phyloP scores from a whole-genome alignment of 2,113 vertebrate genomes.

The Sakesphorus luctuosus region DNA sequence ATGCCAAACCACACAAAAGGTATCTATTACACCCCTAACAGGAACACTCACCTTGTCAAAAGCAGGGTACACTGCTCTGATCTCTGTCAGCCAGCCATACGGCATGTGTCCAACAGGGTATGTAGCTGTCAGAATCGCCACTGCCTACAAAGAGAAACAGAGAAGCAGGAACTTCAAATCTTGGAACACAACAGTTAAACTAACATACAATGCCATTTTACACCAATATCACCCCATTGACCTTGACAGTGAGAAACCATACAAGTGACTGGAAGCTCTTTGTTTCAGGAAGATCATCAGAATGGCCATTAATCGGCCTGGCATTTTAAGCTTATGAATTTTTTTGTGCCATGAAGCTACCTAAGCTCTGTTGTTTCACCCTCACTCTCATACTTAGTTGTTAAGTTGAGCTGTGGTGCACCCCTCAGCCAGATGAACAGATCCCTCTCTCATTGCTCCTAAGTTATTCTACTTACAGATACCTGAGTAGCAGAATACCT shows the following conservation, averaged over 20 bases:
- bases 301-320: background rate
- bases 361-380: background rate
- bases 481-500: background rate
- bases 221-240: background rate
- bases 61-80: slow-evolving; percentile 94
- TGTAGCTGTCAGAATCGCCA: slow-evolving; percentile 95
- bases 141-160: slow-evolving; percentile 81
- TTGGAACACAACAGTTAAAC: background rate
- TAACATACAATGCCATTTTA: background rate
- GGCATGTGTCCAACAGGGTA: slow-evolving; percentile 99
- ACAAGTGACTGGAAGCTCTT: background rate
- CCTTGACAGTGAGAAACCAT: background rate
- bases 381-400: background rate
- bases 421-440: background rate
- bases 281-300: background rate
- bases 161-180: background rate
- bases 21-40: background rate
- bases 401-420: background rate
- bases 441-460: background rate
- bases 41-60: slow-evolving; percentile 91
- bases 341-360: background rate
- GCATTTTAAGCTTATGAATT: background rate
- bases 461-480: background rate
- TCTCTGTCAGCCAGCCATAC: slow-evolving; percentile 96
- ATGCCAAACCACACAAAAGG: background rate